Conservation (phyloP, 2,113 vertebrate genomes). For the Mellivora capensis region DNA sequence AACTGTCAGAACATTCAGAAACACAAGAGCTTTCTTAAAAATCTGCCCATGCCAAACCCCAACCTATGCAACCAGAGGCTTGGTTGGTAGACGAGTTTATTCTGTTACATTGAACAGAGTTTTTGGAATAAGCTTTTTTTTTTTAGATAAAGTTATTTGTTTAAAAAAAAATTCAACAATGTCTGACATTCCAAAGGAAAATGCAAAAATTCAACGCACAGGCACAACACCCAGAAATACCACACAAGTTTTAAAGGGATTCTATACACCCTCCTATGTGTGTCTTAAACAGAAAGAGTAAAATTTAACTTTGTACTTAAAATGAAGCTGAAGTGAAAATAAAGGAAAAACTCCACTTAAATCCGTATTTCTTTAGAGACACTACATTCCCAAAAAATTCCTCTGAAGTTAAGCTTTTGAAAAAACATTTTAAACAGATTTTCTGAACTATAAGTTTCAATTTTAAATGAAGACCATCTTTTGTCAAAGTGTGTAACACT, state of each 20-base stretch:
- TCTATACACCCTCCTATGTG: not conserved
- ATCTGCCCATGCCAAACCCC: not conserved
- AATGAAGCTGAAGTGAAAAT: not conserved
- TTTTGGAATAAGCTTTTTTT: not conserved
- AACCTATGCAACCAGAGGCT: not conserved
- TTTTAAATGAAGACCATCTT: not conserved
- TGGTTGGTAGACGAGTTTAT: not conserved
- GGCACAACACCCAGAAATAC: not conserved
- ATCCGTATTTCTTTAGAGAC: not conserved
- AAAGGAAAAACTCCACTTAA: not conserved
- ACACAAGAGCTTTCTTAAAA: not conserved
- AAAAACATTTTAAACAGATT: not conserved
- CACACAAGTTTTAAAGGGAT: not conserved
- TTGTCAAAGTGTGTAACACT: not conserved
- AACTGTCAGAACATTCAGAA: not conserved
- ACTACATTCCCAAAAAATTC: not conserved
- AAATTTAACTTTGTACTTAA: slow-evolving; percentile 1
- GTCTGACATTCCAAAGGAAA: not conserved
- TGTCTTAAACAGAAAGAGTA: not conserved
- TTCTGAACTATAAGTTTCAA: not conserved
- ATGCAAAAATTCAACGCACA: not conserved
- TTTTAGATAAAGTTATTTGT: not conserved
- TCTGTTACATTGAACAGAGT: not conserved
- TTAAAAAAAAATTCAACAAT: not conserved
- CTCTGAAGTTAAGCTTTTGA: not conserved